A percentile compares a stretch with the other conserved stretches of the same genome.
Evolutionary conservation across 2,888 invertebrate species (phyloP).

Genomic region (Lycia hirtaria): DNA sequence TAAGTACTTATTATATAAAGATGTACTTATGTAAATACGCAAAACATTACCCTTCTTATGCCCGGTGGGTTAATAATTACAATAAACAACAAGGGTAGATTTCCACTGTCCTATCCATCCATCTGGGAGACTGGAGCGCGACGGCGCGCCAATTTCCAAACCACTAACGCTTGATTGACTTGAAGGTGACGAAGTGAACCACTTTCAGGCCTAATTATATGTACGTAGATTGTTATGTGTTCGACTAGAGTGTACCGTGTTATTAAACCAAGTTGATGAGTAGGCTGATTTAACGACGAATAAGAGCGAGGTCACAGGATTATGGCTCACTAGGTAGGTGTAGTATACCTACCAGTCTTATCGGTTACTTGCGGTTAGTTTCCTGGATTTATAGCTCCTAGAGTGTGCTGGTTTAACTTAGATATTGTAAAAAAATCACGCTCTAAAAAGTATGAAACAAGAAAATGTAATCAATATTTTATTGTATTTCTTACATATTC

Average conservation of each 20-base stretch:
- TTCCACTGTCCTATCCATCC: not conserved
- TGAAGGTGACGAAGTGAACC: not conserved
- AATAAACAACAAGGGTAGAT: no score
- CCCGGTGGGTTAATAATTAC: no score
- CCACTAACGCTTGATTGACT: conserved; percentile 7
- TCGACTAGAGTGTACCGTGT: conserved; percentile 16
- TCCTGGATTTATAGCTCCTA: not conserved
- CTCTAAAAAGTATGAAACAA: no score
- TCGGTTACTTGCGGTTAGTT: not conserved
- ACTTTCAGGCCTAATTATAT: conserved; percentile 7
- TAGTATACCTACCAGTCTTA: not conserved
- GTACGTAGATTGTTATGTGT: not conserved
- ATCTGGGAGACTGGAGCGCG: conserved; percentile 8
- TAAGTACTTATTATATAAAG: no score
- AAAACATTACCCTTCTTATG: no score
- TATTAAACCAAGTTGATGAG: conserved; percentile 22
- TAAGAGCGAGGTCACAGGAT: conserved; percentile 8
- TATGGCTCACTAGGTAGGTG: conserved; percentile 3
- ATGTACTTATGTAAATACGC: no score
- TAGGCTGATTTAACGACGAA: conserved; percentile 6
- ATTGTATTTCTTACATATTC: no score
- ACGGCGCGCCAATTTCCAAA: conserved; percentile 8
- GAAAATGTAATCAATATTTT: no score
- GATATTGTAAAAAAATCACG: no score
- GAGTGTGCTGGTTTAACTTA: no score